Conservation (phyloP, 2,113 vertebrate species). For the Monopterus albus region DNA sequence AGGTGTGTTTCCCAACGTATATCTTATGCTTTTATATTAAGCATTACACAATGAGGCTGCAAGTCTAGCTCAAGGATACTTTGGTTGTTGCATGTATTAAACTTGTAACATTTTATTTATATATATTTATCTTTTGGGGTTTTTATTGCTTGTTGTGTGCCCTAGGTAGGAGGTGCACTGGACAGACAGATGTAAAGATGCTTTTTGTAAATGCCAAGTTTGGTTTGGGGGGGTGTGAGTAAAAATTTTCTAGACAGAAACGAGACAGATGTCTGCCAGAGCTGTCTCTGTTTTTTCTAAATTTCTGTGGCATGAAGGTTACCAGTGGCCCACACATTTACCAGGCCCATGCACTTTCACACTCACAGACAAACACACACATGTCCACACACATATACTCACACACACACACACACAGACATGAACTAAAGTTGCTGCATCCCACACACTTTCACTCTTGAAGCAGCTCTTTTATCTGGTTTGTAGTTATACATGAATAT, state of each 20-base stretch:
- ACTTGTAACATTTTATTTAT: not conserved
- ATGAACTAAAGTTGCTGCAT: constrained; percentile 18
- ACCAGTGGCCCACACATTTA: constrained; percentile 32
- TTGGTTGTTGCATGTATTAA: not conserved
- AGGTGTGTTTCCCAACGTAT: not conserved
- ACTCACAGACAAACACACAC: not conserved
- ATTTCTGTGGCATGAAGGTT: constrained; percentile 44
- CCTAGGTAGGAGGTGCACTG: not conserved
- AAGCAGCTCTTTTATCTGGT: constrained; percentile 55
- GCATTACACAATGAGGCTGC: not conserved
- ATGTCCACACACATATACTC: not conserved
- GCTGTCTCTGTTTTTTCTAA: not conserved
- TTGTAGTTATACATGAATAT: constrained; percentile 31
- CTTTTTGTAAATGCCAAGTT: not conserved
- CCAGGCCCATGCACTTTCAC: constrained; percentile 29
- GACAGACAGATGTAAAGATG: not conserved
- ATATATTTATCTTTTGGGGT: not conserved
- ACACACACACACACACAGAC: constrained; percentile 2
- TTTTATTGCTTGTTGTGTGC: not conserved
- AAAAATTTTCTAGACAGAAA: not conserved
- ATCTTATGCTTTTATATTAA: not conserved
- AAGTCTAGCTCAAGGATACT: not conserved
- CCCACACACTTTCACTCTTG: constrained; percentile 67
- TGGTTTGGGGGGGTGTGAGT: constrained; percentile 9
- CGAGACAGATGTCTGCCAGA: constrained; percentile 1